Percentiles rank a stretch among this genome's conserved stretches.
Conservation (phyloP, 2,113 vertebrate genomes). For the Colius striatus region DNA sequence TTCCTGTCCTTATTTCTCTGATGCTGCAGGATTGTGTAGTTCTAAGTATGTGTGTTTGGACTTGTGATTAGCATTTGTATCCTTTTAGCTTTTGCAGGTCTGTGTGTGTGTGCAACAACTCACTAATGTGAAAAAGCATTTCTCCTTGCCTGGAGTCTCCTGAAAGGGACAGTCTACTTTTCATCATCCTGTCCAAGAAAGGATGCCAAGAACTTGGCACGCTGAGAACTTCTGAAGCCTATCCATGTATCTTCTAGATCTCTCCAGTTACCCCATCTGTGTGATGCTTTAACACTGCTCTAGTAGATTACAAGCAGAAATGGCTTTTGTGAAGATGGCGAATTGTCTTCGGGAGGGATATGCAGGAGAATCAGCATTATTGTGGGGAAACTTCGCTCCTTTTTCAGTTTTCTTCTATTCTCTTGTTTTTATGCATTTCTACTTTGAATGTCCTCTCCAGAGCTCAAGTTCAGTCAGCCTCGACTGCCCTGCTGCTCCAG, state of each 20-base stretch:
- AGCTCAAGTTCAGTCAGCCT: background rate
- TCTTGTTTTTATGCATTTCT: background rate
- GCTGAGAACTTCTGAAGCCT: background rate
- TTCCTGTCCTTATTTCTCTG: background rate
- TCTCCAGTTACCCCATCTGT: background rate
- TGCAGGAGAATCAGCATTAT: background rate
- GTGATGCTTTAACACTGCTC: background rate
- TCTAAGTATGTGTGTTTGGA: background rate
- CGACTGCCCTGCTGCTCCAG: background rate
- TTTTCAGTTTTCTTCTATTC: background rate
- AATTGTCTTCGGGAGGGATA: background rate
- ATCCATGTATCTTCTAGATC: background rate
- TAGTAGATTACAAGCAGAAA: background rate
- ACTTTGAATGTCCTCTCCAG: background rate
- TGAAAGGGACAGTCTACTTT: background rate
- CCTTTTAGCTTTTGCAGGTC: background rate
- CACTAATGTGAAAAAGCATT: background rate
- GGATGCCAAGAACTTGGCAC: background rate
- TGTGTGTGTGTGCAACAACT: background rate
- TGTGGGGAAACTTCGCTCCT: background rate
- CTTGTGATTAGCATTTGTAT: background rate
- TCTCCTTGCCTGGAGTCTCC: background rate
- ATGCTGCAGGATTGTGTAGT: background rate
- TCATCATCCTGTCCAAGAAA: background rate
- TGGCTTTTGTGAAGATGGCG: background rate